A percentile compares a stretch with the other conserved stretches of the same genome.
phyloP scores from a whole-genome alignment of 35 echinoderm and acorn worm genomes.

The Ophioderma brevispina region DNA sequence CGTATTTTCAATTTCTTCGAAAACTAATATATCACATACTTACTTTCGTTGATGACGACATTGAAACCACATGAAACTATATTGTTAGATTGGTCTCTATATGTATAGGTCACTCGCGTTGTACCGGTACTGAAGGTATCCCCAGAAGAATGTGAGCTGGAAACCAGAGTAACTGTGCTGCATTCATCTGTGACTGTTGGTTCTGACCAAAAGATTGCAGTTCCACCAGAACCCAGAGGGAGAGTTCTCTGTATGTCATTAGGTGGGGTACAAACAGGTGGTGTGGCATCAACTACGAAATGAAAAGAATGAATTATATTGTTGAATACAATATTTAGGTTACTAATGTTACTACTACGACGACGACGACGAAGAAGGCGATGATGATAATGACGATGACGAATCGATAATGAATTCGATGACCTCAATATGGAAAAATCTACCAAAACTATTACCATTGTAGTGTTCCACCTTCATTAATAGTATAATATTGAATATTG shows the following conservation, averaged over 20 bases:
- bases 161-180: not conserved
- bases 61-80: constrained; percentile 15
- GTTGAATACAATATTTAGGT: no score
- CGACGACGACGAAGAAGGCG: no score
- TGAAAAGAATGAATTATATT: not conserved
- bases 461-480: no score
- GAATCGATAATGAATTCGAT: no score
- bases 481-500: no score
- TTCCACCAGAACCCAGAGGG: not conserved
- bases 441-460: no score
- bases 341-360: no score
- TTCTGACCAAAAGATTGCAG: constrained; percentile 43
- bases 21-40: not conserved
- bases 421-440: no score
- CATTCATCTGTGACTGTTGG: constrained; percentile 76
- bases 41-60: constrained; percentile 7
- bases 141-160: constrained; percentile 37
- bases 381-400: no score
- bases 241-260: constrained; percentile 2
- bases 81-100: constrained; percentile 48
- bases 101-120: constrained; percentile 58
- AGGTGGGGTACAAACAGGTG: not conserved
- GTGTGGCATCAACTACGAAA: not conserved
- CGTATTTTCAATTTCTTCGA: no score
- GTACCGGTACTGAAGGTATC: constrained; percentile 47